Evolutionary conservation across 1,140 invertebrate species (phyloP), one percentile per base, ranked within the genome.

Genomic region (Antheraea pernyi): DNA sequence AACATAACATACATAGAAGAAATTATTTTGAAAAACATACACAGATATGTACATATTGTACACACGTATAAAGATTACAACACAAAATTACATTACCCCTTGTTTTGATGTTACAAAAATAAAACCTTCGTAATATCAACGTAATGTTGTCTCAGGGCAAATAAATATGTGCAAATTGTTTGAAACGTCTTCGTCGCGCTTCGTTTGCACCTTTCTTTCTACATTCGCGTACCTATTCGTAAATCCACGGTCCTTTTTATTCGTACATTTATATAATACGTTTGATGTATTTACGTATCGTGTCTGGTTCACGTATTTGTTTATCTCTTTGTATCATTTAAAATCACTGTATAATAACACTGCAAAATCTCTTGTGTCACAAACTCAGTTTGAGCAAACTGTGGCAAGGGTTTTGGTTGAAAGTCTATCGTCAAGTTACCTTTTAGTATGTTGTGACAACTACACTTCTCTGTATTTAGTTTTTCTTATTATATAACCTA

Each of bases 161-260:
- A 53, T 53, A 53, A 53, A 53, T 53, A 53, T 53, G 46, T 53
- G 46, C 46, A 53, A 53, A 53, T 53, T 53, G 46, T 53, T 53
- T 53, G 46, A 53, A 53, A 53, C 46, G 46, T 53, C 46, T 53
- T 53, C 46, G 46, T 53, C 46, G 46, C 16, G 46, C 46, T 53
- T 53, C 46, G 46, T 53, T 53, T 53, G 46, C 46, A 53, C 46
- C 46, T 53, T 53, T 16, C 11, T 53, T 16, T 16, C 13, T 13
- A 53, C 16, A 53, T 53, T 53, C 16, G 46, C 16, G 46, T 53
- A n/a, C n/a, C n/a, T n/a, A 16, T 53, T 9, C 13, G 46, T n/a
- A 53, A 53, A 53, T 53, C 16, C 46, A 53, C 22, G 46, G 16
- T 11, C 9, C 46, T 53, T 42, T 42, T 11, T 11, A 10, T 53